phyloP scores from a whole-genome alignment of 2,888 invertebrate species.

The Noctua janthe region DNA sequence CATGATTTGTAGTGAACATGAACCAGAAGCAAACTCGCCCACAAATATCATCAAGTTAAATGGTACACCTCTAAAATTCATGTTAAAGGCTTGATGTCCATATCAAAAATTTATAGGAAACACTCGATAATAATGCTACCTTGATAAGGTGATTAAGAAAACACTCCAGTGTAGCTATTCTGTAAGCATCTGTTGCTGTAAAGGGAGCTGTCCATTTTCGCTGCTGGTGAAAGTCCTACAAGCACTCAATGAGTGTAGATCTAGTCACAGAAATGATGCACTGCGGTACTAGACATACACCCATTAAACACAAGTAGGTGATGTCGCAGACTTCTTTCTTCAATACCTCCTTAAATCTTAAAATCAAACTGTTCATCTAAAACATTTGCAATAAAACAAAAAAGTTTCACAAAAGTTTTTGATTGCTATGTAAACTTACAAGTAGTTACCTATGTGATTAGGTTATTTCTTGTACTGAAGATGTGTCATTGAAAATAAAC shows the following conservation, averaged over 20 bases:
- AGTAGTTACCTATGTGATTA: not conserved
- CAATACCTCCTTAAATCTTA: conserved; percentile 14
- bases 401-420: not conserved
- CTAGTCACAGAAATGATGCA: conserved; percentile 93
- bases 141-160: not conserved
- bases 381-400: not conserved
- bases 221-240: conserved; percentile 65
- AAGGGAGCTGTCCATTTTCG: not conserved
- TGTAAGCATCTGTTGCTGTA: not conserved
- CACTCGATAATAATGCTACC: not conserved
- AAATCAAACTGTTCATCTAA: not conserved
- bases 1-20: conserved; percentile 92
- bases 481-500: conserved; percentile 5
- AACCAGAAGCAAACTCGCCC: conserved; percentile 95
- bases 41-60: conserved; percentile 91
- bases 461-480: conserved; percentile 34
- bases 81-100: not conserved
- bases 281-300: conserved; percentile 94
- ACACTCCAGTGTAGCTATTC: not conserved
- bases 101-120: not conserved
- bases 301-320: conserved; percentile 88
- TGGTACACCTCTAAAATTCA: not conserved
- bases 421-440: not conserved
- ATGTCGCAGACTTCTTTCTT: conserved; percentile 45
- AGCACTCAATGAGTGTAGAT: conserved; percentile 96